Conservation (phyloP, 2,113 vertebrate species). For the Columba livia region DNA sequence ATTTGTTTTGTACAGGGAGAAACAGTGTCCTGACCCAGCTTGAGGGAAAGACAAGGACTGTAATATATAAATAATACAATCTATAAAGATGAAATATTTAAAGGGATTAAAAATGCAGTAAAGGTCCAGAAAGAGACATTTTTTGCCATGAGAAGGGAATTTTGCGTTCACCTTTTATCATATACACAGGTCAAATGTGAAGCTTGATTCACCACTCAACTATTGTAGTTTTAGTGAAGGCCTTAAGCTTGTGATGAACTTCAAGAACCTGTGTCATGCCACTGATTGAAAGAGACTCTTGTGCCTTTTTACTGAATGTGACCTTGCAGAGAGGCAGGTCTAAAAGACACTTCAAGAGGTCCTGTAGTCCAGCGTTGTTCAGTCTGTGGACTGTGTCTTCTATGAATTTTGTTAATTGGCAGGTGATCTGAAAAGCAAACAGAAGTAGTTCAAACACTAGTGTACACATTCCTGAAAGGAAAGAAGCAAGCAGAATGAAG, state of each 20-base stretch:
- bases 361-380: background rate
- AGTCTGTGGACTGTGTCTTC: background rate
- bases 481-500: background rate
- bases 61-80: constrained; percentile 60
- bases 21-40: constrained; percentile 37
- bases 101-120: constrained; percentile 56
- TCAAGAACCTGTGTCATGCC: background rate
- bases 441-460: background rate
- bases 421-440: background rate
- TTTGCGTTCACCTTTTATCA: background rate
- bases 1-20: constrained; percentile 51
- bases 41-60: constrained; percentile 18
- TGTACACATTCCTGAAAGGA: background rate
- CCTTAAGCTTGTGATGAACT: background rate
- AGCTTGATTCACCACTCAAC: background rate
- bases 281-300: background rate
- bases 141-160: background rate
- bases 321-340: background rate
- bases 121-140: constrained; percentile 13
- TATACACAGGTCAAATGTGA: background rate
- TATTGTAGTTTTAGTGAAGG: background rate
- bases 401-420: background rate
- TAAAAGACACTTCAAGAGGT: background rate
- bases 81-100: constrained; percentile 60
- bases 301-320: background rate